Base-by-base conservation (phyloP, 2,888 invertebrate species). In the Galeruca laticollis region DNA sequence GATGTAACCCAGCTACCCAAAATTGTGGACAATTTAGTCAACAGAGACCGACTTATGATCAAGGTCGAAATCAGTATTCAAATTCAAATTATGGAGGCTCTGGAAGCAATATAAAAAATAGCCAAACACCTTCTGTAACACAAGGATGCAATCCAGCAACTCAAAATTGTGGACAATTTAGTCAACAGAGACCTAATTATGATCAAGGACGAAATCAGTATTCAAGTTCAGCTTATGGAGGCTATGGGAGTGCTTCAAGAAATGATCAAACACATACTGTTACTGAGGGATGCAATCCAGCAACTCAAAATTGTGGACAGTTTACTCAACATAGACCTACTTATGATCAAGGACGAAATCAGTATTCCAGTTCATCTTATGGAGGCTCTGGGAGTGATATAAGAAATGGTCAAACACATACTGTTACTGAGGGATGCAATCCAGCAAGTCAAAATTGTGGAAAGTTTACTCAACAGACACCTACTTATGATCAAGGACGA, bases 1-100 rank as follows among this genome's bases (percentile, higher is more conserved):
- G 60, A n/a, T 75, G 75, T 59, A 68, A 76, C 59, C 73, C 75
- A 20, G 52, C 31, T 20, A 60, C 43, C 21, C 73, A 70, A 60
- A 64, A 67, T 52, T 72, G 72, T 57, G 68, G 52, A n/a, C 68
- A 59, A 60, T n/a, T 10, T 2, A 54, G 31, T 20, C 57, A 60
- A 52, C 52, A 49, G 20, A n/a, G 35, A 60, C 52, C 57, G 15
- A 63, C 21, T 37, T 11, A 15, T 4, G 9, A 10, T 2, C 63
- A 63, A 13, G 37, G 21, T 5, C 43, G n/a, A 43, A 43, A 43
- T 5, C 47, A 47, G 47, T 15, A 47, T 18, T 8, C 9, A 18
- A 18, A 8, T 2, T 47, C 47, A 47, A 47, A 0, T 47, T 1
- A 18, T 18, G 43, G n/a, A 43, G 5, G 18, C 0, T 33, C 31